Evolutionary conservation across 2,888 invertebrate species (phyloP).

Genomic region (Ennomos erosarius): DNA sequence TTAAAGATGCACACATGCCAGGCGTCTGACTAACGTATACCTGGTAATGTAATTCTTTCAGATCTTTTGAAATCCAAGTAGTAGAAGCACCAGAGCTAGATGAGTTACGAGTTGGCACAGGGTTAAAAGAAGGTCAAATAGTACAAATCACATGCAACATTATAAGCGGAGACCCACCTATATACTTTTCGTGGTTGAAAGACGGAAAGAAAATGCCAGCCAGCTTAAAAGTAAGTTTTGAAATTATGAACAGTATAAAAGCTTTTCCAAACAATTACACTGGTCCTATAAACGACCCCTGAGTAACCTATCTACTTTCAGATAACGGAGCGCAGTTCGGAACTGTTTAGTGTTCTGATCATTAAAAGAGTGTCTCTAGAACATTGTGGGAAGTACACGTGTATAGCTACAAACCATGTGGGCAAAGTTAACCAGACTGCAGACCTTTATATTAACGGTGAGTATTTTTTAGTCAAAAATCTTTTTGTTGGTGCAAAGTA

Average conservation of each 20-base stretch:
- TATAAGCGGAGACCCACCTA: constrained; percentile 89
- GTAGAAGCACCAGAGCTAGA: constrained; percentile 92
- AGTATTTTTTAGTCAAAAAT: constrained; percentile 28
- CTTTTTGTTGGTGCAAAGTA: too few species aligned
- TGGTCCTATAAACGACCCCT: constrained; percentile 30
- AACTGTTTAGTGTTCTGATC: constrained; percentile 88
- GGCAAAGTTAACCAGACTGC: constrained; percentile 89
- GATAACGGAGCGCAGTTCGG: constrained; percentile 88
- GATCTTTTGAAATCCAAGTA: constrained; percentile 89
- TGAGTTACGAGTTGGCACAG: constrained; percentile 91
- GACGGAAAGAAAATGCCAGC: constrained; percentile 87
- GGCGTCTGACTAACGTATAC: too few species aligned
- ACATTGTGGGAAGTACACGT: constrained; percentile 90
- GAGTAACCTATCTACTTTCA: constrained; percentile 53
- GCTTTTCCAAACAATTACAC: background rate
- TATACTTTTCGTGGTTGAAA: constrained; percentile 89
- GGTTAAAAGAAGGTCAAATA: constrained; percentile 92
- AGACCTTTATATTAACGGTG: constrained; percentile 90
- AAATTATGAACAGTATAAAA: too few species aligned
- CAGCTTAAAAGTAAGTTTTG: constrained; percentile 83
- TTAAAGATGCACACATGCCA: too few species aligned
- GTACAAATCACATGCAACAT: constrained; percentile 94
- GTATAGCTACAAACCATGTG: constrained; percentile 89
- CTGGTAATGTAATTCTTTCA: constrained; percentile 38
- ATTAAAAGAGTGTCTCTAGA: constrained; percentile 88